Conservation (phyloP, 2,797 vertebrate species). For the Gymnothorax reevesii region DNA sequence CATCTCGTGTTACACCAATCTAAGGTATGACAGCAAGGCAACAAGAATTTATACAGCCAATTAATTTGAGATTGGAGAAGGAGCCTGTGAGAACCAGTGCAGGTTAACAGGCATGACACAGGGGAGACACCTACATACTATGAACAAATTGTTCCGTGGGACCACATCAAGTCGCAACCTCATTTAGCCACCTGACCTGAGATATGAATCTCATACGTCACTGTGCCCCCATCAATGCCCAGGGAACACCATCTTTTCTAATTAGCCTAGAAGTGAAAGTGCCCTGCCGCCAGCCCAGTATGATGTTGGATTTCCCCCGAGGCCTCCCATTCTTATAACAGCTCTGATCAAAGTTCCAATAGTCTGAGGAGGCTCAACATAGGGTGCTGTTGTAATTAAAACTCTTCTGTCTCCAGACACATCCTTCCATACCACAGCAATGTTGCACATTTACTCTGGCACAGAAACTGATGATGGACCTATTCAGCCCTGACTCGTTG, state of each 20-base stretch:
- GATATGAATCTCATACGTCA: not conserved
- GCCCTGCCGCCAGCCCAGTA: not conserved
- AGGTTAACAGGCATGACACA: not conserved
- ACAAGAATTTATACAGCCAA: constrained; percentile 5
- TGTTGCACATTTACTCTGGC: not conserved
- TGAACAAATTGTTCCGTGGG: not conserved
- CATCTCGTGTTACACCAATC: not conserved
- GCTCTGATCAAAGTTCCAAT: not conserved
- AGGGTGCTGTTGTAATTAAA: not conserved
- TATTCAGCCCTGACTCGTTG: not conserved
- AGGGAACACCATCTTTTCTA: not conserved
- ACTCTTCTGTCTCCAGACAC: not conserved
- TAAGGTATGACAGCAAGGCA: not conserved
- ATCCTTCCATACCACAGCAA: not conserved
- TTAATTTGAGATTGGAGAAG: not conserved
- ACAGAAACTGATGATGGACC: not conserved
- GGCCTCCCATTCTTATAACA: not conserved
- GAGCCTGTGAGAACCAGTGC: not conserved
- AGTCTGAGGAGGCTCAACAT: not conserved
- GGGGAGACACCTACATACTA: not conserved
- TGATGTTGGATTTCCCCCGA: not conserved
- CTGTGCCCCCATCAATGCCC: not conserved
- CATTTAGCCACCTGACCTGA: not conserved
- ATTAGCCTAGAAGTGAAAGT: not conserved
- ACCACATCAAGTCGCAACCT: not conserved